Conservation (phyloP, 2,888 invertebrate species). For the Luperina testacea region DNA sequence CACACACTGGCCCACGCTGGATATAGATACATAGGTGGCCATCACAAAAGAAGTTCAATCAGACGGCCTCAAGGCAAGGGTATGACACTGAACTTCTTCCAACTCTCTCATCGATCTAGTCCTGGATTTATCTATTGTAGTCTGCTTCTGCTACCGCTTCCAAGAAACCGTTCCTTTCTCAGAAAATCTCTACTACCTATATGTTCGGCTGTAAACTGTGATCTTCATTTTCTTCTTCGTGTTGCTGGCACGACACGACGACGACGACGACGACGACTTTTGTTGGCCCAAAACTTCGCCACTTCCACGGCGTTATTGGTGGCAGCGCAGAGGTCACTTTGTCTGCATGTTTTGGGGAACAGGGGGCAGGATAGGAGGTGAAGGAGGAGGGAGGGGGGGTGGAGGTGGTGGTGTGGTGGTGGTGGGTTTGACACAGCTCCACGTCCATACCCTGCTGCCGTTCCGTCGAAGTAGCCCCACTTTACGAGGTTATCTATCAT, state of each 20-base stretch:
- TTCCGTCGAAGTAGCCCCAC: neutral
- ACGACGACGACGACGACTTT: too few species aligned
- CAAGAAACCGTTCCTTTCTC: neutral
- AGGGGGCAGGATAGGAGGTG: neutral
- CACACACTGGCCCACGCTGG: neutral
- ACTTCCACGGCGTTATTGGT: neutral
- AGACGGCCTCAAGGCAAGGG: conserved; percentile 3
- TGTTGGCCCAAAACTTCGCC: neutral
- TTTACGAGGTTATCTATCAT: neutral
- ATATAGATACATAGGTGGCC: neutral
- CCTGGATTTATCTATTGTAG: neutral
- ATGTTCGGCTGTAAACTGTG: neutral
- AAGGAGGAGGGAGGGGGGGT: too few species aligned
- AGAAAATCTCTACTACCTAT: neutral
- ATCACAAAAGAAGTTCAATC: neutral
- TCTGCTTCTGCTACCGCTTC: neutral
- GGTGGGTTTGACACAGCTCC: neutral
- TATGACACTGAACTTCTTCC: conserved; percentile 10
- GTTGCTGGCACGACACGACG: neutral
- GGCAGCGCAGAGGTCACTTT: neutral
- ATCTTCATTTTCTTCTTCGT: neutral
- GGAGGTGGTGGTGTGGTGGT: too few species aligned
- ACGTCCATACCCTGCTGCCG: neutral
- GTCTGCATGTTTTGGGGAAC: neutral
- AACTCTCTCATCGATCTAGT: neutral